Base-by-base conservation (phyloP, 2,888 invertebrate species). In the Griposia aprilina region DNA sequence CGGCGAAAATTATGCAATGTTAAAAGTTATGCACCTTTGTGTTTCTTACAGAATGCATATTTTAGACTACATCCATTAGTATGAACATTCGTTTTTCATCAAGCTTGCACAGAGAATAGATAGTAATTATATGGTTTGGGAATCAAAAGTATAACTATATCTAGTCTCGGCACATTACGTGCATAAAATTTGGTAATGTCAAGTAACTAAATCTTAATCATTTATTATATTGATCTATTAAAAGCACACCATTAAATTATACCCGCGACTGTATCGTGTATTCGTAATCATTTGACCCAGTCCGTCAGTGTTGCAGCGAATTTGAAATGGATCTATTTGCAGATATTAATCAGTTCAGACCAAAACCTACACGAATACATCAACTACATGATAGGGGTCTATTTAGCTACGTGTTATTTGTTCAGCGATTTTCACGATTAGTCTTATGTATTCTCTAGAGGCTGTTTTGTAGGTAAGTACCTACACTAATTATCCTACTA, bases 401-500 rank as follows among this genome's bases (percentile, higher is more conserved):
- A 60, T 71, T 81, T 36, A 60, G 52, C 26, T 30, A 48, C n/a
- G 5, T 66, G 20, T 30, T 66, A 59, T 66, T 65, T 72, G 36
- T 55, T 74, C 26, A 66, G 62, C 73, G 48, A 55, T 59, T 59
- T 67, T 67, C 59, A 30, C 7, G 62, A 71, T 69, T 62, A 70
- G 45, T 59, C 50, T 72, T 45, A 30, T 20, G 48, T 68, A 26
- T 72, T 63, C 68, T 74, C 81, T 63, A 60, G 72, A 68, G 81
- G 17, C 45, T 70, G 13, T 73, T 72, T 67, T 55, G 48, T 57
- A 20, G 30, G 10, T 36, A 30, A 30, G 23, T 23, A 59, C 41
- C 57, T 57, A 79, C 48, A 72, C 41, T 63, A 76, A 79, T 76
- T 65, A 75, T 75, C 4, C 17, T 60, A 62, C 57, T 75, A 87